Evolutionary conservation across 2,797 vertebrate species (phyloP), one percentile per base, ranked within the genome.

Genomic region (Otus scops): DNA sequence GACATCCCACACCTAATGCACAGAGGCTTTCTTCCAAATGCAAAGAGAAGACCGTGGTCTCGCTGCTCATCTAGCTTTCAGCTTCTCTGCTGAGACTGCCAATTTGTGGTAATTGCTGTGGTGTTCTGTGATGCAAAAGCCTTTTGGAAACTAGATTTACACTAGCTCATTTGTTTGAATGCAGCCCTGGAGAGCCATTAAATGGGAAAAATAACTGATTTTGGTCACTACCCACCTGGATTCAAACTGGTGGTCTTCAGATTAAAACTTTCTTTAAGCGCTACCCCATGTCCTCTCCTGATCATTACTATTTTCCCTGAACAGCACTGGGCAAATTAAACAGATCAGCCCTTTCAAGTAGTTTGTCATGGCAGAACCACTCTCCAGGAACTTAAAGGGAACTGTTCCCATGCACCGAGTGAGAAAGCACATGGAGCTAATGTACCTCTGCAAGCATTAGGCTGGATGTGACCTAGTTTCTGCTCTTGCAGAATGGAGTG

Each of bases 71-170:
- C 87, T 81, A 90, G 91, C n/a, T 54, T 75, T 89, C 84, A 85
- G 95, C 69, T 83, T 63, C 92, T 93, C 95, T 95, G 94, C 91
- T 93, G 92, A 97, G 94, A 88, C 88, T 95, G 91, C 92, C 95
- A 95, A 95, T 96, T 94, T 95, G 94, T 51, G 86, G 81, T 94
- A 95, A 97, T 94, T 97, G 93, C 92, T 67, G 69, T 88, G 92
- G 93, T 81, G 88, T 78, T 97, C 92, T 95, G 93, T 14, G 19
- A 67, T 78, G 81, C 81, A 80, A 93, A 96, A 95, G 39, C 57
- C 86, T 93, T 85, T 91, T 94, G 81, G 84, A 96, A 85, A 92
- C 83, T 60, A 93, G 92, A 97, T 97, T 97, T 97, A 97, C 78
- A 27, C 71, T 57, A 91, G 60, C 71, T 92, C 94, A 94, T 96